phyloP scores from a whole-genome alignment of 2,113 vertebrate species.

The Ariopsis seemanni region DNA sequence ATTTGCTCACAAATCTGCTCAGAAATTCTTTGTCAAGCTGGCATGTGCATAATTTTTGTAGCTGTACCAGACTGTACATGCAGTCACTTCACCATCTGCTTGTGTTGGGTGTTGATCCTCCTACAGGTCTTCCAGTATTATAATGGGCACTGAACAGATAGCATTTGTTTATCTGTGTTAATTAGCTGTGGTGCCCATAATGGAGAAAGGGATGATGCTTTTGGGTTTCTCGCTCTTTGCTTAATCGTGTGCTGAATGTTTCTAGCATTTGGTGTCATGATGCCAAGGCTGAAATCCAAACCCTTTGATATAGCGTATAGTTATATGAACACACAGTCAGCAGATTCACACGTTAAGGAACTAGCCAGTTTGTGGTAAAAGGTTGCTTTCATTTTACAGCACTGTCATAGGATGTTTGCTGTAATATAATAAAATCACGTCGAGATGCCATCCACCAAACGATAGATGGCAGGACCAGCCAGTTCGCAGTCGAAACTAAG shows the following conservation, averaged over 20 bases:
- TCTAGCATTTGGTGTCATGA: not conserved
- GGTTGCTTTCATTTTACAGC: conserved; percentile 26
- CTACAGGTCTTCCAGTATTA: conserved; percentile 32
- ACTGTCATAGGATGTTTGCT: conserved; percentile 4
- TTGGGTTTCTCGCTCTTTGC: conserved; percentile 3
- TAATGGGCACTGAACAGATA: conserved; percentile 35
- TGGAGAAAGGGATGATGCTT: conserved; percentile 26
- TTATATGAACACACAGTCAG: not conserved
- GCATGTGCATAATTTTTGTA: not conserved
- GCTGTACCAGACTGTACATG: not conserved
- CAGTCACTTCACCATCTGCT: conserved; percentile 21
- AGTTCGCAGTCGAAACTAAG: too few relatives aligned
- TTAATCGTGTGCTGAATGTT: not conserved
- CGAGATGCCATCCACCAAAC: not conserved
- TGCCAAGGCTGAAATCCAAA: not conserved
- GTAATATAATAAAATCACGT: not conserved
- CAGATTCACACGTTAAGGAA: not conserved
- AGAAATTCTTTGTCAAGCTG: not conserved
- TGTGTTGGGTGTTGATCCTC: conserved; percentile 16
- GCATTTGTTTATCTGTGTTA: conserved; percentile 37
- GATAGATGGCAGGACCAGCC: not conserved
- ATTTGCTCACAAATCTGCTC: not conserved
- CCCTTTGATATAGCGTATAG: not conserved
- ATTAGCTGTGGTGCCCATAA: conserved; percentile 33
- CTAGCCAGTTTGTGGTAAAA: conserved; percentile 32